Evolutionary conservation across 1,140 invertebrate species (phyloP).

Genomic region (Gryllus bimaculatus): DNA sequence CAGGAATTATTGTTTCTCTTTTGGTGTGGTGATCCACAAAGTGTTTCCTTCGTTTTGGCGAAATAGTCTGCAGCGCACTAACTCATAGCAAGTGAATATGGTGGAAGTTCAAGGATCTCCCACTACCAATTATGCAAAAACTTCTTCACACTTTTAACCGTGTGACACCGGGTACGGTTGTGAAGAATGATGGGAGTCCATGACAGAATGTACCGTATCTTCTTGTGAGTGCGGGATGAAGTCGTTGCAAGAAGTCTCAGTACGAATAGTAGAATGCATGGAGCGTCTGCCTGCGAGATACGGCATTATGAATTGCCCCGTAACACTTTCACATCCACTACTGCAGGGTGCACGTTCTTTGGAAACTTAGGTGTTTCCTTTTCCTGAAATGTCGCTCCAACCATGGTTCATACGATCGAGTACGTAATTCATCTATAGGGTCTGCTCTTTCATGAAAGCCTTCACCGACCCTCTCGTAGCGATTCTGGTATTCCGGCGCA

Average conservation of each 20-base stretch:
- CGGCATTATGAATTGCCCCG: neutral
- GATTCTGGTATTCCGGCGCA: neutral
- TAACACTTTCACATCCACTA: neutral
- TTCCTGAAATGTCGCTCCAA: neutral
- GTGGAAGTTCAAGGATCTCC: too few relatives aligned
- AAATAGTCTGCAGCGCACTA: too few relatives aligned
- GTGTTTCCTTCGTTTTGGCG: too few relatives aligned
- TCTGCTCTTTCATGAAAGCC: neutral
- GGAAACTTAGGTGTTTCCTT: slow-evolving; percentile 7
- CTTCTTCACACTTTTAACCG: too few relatives aligned
- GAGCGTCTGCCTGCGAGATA: neutral
- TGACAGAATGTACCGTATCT: too few relatives aligned
- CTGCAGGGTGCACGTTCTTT: neutral
- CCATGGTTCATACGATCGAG: slow-evolving; percentile 13
- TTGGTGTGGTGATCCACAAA: too few relatives aligned
- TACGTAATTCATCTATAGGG: neutral
- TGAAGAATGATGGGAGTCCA: too few relatives aligned
- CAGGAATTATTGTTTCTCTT: too few relatives aligned
- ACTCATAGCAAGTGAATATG: too few relatives aligned
- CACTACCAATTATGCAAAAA: too few relatives aligned
- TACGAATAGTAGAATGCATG: neutral
- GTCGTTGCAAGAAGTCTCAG: neutral
- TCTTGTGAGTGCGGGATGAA: neutral
- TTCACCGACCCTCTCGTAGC: neutral
- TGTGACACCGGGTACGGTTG: too few relatives aligned